These are phyloP conservation scores for Calyptommatus sinebrachiatus DNA, from an alignment of 2,113 vertebrate genomes.

Conservation along the genomic window DNA sequence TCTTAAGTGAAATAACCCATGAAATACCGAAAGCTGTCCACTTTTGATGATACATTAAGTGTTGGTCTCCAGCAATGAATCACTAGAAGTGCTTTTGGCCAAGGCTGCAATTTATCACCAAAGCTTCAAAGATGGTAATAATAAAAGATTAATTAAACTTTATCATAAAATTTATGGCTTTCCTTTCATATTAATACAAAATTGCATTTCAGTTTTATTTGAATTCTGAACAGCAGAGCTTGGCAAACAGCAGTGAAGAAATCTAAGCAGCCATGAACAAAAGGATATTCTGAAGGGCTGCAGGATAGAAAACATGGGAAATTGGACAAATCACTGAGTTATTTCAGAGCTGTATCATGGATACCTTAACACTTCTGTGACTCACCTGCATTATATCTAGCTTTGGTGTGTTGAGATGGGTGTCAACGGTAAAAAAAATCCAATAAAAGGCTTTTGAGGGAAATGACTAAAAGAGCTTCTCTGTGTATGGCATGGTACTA, in stretches of 20 bases:
- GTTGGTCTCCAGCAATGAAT: constrained; percentile 76
- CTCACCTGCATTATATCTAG: neutral
- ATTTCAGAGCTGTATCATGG: neutral
- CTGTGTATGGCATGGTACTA: too few species aligned
- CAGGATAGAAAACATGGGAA: constrained; percentile 39
- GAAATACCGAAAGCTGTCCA: constrained; percentile 83
- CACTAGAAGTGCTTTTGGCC: constrained; percentile 72
- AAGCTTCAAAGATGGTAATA: constrained; percentile 75
- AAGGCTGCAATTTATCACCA: constrained; percentile 72
- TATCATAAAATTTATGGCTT: constrained; percentile 71
- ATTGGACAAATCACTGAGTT: constrained; percentile 15
- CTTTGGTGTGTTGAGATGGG: neutral
- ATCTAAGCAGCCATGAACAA: constrained; percentile 54
- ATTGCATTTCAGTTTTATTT: constrained; percentile 69
- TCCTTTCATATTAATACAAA: constrained; percentile 64
- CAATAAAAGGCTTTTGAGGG: neutral
- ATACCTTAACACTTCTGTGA: neutral
- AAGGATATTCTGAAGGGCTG: constrained; percentile 48
- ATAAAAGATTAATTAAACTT: constrained; percentile 80
- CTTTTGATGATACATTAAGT: constrained; percentile 82
- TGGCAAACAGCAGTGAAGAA: constrained; percentile 59
- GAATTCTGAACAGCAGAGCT: constrained; percentile 54
- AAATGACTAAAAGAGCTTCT: neutral
- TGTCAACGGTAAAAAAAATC: neutral
- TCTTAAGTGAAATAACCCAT: constrained; percentile 82